Percentiles rank a stretch among this genome's conserved stretches.
Conservation (phyloP, 2,888 invertebrate genomes). For the Pocota personata region DNA sequence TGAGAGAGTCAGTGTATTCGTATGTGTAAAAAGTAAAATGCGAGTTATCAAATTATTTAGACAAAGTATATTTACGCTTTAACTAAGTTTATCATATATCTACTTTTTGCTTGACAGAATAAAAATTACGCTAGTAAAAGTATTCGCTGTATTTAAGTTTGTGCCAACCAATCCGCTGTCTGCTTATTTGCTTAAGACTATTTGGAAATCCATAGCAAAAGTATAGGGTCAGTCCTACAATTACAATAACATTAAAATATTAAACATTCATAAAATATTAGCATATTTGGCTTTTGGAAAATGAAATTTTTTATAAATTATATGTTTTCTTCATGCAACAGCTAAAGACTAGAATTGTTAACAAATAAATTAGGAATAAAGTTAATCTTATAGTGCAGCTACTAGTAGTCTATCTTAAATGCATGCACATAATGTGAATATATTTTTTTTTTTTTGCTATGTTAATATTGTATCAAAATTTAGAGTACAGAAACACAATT, state of each 20-base stretch:
- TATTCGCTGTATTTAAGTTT: slow-evolving; percentile 79
- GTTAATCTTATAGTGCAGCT: slow-evolving; percentile 50
- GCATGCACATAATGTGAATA: background rate
- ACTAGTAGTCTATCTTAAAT: background rate
- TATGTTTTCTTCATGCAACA: background rate
- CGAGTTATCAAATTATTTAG: background rate
- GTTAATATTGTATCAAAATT: no score
- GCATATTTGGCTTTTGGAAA: background rate
- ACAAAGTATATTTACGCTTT: background rate
- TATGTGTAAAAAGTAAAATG: background rate
- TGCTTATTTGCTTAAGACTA: slow-evolving; percentile 79
- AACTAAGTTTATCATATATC: background rate
- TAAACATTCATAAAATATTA: background rate
- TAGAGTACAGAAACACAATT: background rate
- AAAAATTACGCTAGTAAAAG: slow-evolving; percentile 1
- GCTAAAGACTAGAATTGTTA: background rate
- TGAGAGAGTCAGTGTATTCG: background rate
- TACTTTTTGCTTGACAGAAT: background rate
- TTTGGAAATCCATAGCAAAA: slow-evolving; percentile 87
- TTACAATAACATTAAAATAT: slow-evolving; percentile 55
- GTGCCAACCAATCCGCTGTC: slow-evolving; percentile 80
- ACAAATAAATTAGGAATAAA: background rate
- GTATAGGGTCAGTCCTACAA: slow-evolving; percentile 88
- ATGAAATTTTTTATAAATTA: background rate
- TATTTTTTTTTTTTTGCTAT: background rate